Evolutionary conservation across 1,140 invertebrate genomes (phyloP), one percentile per base, ranked within the genome.

Genomic region (Brachionus calyciflorus): DNA sequence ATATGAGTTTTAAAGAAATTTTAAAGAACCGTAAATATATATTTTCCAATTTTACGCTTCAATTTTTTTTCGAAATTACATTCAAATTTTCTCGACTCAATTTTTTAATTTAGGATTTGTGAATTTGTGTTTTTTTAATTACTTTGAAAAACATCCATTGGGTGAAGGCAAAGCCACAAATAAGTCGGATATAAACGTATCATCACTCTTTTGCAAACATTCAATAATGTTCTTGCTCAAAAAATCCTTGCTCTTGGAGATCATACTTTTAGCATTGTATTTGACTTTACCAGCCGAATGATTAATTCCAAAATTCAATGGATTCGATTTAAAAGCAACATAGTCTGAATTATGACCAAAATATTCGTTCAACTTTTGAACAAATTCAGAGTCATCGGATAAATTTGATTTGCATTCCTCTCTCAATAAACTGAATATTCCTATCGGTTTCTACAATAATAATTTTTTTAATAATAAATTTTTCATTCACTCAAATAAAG

Each of bases 191-290:
- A 73, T 55, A n/a, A 73, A 73, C 26, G 10, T 24, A 33, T 73
- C 69, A 55, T 73, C 73, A 48, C 73, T 76, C 19, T 76, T 76
- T 76, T 76, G 33, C 2, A 76, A 26, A 33, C 73, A 76, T 28
- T 76, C 73, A 48, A 76, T 55, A 12, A 76, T 46, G 12, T 76
- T 76, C 17, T 41, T 57, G 30, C 37, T 44, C 30, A 76, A 55
- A 60, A 51, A 46, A 44, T 76, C 73, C 19, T 21, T 28, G 40
- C 49, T 40, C 21, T 57, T 76, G 7, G n/a, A 9, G 1, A 76
- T 9, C 49, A 76, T 55, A n/a, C 26, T 19, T 21, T 48, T 46
- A 19, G 51, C 73, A 12, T 37, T 28, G 21, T 76, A 57, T 48
- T 57, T 57, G 7, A 76, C 73, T 57, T 76, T 76, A 17, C 73